Evolutionary conservation across 2,113 vertebrate species (phyloP), one percentile per base, ranked within the genome.

Genomic region (Ranitomeya imitator): DNA sequence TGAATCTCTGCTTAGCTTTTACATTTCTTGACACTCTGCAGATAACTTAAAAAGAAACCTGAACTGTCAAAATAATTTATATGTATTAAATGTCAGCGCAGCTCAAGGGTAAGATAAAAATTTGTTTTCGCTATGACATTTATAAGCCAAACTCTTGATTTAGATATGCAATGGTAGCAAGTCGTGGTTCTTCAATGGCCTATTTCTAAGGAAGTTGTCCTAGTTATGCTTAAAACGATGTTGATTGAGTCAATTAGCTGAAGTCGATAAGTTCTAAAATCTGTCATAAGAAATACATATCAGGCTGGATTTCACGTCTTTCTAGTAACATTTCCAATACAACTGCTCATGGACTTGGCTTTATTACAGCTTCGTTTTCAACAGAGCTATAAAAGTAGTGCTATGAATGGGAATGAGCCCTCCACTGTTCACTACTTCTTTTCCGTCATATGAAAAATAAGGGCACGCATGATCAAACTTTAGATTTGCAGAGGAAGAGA

Each of bases 201-300:
- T 91, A 94, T 94, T 94, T 94, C 92, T 93, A 94, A 94, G 93
- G 92, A 93, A 89, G 90, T 93, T 94, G 91, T 93, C 90, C 91
- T 92, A 93, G 94, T 95, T 94, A 92, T 92, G 92, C 91, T 95
- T 84, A 93, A 92, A 94, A 93, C 93, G 26, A 93, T 92, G 87
- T 90, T 91, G 90, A 93, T 91, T 91, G 90, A 93, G 93, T 95
- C 94, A 95, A 92, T 94, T 95, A 95, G 88, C 60, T 93, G 90
- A 93, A 93, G 92, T 92, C 93, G 94, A 90, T 93, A 90, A 92
- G 90, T 92, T 93, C 90, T 85, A 91, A 92, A 90, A 91, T 93
- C 89, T 90, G 87, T 87, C 92, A 93, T 86, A 60, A 21, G 6
- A 37, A 18, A 61, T 12, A 61, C 26, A 61, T 61, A 61, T 31